Evolutionary conservation across 2,113 vertebrate species (phyloP), one percentile per base, ranked within the genome.

Genomic region (Nerophis ophidion): DNA sequence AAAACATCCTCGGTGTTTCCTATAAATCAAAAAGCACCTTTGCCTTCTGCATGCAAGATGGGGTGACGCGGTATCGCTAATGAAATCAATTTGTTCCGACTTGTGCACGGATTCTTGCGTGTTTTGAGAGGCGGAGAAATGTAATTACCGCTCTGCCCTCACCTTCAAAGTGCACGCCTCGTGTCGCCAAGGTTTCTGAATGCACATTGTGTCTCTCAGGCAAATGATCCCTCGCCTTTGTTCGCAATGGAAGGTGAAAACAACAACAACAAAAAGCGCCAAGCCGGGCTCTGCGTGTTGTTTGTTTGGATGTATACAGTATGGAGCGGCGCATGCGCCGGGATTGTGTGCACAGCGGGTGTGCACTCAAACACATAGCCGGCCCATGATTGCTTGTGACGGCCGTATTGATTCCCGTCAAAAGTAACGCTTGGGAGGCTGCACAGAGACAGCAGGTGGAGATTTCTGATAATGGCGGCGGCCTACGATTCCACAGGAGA

Each of bases 81-180:
- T 81, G 79, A 85, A 80, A 71, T 74, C 84, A 81, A 83, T 87
- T 88, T 87, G 81, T 86, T 86, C 86, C 82, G 76, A 72, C 77
- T 71, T 71, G 59, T 73, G 71, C 67, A 5, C 50, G 66, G 63
- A 73, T 81, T 83, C 71, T 48, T 70, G 79, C 26, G 26, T 81
- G 70, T 82, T 75, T 75, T 77, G 59, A 73, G 73, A 81, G 67
- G 60, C 68, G 78, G 67, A 68, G 64, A 70, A 75, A 80, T 82
- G 54, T 86, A 83, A 84, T 83, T 87, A 84, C 85, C 81, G 64
- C 75, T 86, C 66, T 80, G 61, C 61, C 68, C 70, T 74, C 67
- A 70, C 68, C 86, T 87, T 86, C 85, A 89, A 88, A 88, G 85
- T 74, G 69, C 76, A 60, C 45, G 68, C 77, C 69, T 81, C 70